Conservation (phyloP, 2,113 vertebrate genomes). For the Gorsachius goisagi region DNA sequence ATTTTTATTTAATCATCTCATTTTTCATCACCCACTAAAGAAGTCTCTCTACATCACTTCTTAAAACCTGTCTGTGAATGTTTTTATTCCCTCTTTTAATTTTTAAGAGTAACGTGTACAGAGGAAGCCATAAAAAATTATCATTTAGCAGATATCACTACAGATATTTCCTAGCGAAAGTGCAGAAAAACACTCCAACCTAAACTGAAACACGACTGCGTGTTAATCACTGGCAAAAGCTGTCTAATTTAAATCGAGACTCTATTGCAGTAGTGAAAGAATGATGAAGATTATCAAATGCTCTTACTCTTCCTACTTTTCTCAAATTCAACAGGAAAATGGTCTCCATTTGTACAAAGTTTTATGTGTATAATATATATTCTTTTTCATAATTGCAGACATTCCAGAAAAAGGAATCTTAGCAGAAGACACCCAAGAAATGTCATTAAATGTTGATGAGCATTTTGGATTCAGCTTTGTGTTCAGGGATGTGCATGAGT, state of each 20-base stretch:
- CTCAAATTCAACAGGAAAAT: neutral
- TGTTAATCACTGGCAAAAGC: constrained; percentile 26
- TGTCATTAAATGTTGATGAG: constrained; percentile 54
- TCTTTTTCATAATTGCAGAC: constrained; percentile 18
- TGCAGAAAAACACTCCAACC: constrained; percentile 34
- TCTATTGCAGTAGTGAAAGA: neutral
- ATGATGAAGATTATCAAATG: constrained; percentile 1
- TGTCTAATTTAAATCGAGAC: constrained; percentile 6
- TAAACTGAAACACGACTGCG: neutral
- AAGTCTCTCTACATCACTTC: constrained; percentile 37
- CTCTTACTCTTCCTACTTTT: neutral
- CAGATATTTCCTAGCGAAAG: neutral
- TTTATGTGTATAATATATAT: neutral
- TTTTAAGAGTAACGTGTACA: constrained; percentile 44
- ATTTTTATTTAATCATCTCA: constrained; percentile 59
- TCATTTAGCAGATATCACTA: constrained; percentile 1
- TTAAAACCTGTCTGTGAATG: constrained; percentile 40
- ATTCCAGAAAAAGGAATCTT: constrained; percentile 21
- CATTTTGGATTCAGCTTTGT: constrained; percentile 55
- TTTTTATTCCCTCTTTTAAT: constrained; percentile 39
- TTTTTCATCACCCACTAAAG: constrained; percentile 61
- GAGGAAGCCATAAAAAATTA: constrained; percentile 23
- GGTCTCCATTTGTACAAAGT: neutral
- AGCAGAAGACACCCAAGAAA: constrained; percentile 45
- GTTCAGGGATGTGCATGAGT: neutral